Base-by-base conservation (phyloP, 2,113 vertebrate species). In the Chamaea fasciata region DNA sequence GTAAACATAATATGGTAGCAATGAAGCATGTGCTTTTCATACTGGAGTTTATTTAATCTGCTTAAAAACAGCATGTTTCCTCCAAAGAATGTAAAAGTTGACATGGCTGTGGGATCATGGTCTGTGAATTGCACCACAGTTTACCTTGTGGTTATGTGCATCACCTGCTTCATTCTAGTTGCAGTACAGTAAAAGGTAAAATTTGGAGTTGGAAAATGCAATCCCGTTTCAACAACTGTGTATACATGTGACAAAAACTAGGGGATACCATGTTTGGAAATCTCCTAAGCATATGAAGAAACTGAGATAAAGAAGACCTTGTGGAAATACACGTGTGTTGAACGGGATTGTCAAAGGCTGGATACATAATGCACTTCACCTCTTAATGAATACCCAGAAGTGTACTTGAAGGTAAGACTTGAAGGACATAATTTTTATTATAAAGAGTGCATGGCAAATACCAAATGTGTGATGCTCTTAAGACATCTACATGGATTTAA, bases 161-260 rank as follows among this genome's bases (percentile, higher is more conserved):
- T 50, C 33, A 21, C 22, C 9, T 27, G 22, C 52, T 78, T 49
- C 31, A 8, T 63, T 46, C 30, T 37, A 21, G 41, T 33, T 56
- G 27, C 10, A 6, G 7, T 82, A 56, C 27, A 75, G 35, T 49
- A 42, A 28, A 42, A 76, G 30, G 8, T 59, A 14, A 53, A 69
- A 31, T 60, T 56, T 37, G 18, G 42, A 53, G n/a, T 30, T 73
- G 49, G 18, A 50, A 90, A 68, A 56, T 65, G 9, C 16, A 68
- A 3, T 57, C 15, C 31, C 10, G 7, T 52, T 84, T 44, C 63
- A 67, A 65, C 22, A 67, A 21, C 11, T 71, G 6, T 27, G 21
- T 16, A 13, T 47, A 47, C 3, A 2, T 17, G 22, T 31, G n/a
- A 55, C 19, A n/a, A 35, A 80, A 70, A 0, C 0, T 3, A 21